Evolutionary conservation across 2,797 vertebrate genomes (phyloP).

Genomic region (Acestrorhynchus altus): DNA sequence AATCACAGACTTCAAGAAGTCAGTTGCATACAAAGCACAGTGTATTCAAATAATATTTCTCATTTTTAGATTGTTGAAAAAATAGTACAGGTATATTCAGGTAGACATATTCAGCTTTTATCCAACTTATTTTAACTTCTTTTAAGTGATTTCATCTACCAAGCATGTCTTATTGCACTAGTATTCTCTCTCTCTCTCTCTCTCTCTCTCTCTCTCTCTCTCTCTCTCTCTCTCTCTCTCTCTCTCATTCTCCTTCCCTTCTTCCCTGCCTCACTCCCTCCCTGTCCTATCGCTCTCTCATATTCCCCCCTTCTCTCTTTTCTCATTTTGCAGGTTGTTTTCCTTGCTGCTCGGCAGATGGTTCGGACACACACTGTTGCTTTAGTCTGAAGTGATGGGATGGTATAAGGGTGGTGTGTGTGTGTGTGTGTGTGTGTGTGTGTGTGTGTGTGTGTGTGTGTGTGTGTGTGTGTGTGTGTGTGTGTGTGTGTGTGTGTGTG

Average conservation of each 20-base stretch:
- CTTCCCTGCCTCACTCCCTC: no score
- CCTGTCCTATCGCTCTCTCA: background rate
- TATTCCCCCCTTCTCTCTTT: conserved; percentile 19
- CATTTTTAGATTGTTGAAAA: no score
- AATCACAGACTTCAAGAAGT: no score
- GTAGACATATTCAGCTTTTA: no score
- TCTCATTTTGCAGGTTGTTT: conserved; percentile 57
- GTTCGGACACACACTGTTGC: conserved; percentile 72
- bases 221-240: conserved; percentile 1
- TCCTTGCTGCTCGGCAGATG: conserved; percentile 67
- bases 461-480: no score
- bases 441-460: conserved; percentile 33
- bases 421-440: conserved; percentile 45
- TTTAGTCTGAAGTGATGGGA: conserved; percentile 60
- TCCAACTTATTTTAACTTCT: no score
- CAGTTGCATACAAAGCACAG: no score
- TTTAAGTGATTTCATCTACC: no score
- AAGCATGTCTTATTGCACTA: no score
- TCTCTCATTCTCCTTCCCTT: conserved; percentile 3
- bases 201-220: conserved; percentile 12
- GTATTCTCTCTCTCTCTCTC: no score
- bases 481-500: conserved; percentile 26
- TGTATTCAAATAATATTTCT: no score
- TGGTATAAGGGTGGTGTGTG: conserved; percentile 3
- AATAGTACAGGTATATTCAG: no score